phyloP scores from a whole-genome alignment of 2,797 vertebrate species.

The Menidia menidia region DNA sequence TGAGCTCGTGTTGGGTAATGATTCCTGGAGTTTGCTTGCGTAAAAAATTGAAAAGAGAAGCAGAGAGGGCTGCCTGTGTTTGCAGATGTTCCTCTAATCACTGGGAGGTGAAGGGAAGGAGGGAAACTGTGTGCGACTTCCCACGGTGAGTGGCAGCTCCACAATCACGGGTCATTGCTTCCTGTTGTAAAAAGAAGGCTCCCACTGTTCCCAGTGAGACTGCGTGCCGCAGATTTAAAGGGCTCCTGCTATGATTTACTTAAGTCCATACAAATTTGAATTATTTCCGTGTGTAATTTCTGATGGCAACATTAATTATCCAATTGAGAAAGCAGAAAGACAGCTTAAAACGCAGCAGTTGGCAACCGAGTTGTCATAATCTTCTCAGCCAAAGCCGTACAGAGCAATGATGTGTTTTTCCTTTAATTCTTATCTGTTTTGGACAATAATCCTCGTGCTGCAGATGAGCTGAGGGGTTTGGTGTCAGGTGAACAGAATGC shows the following conservation, averaged over 20 bases:
- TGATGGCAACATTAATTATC: conserved; percentile 41
- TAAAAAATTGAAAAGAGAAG: conserved; percentile 68
- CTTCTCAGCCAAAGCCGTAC: conserved; percentile 20
- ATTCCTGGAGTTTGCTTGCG: conserved; percentile 75
- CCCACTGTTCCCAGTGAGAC: conserved; percentile 45
- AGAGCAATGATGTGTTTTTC: conserved; percentile 17
- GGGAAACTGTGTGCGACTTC: conserved; percentile 41
- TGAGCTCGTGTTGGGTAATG: conserved; percentile 77
- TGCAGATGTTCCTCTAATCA: conserved; percentile 72
- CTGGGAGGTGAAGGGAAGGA: conserved; percentile 49
- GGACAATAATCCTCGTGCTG: conserved; percentile 23
- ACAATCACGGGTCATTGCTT: conserved; percentile 57
- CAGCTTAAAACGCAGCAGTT: conserved; percentile 36
- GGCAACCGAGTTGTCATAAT: conserved; percentile 40
- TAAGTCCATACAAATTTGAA: conserved; percentile 39
- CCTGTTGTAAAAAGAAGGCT: conserved; percentile 44
- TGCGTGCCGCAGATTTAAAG: conserved; percentile 32
- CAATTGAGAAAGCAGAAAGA: conserved; percentile 37
- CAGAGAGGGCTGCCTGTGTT: conserved; percentile 50
- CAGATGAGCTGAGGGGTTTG: conserved; percentile 24
- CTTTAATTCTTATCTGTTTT: conserved; percentile 34
- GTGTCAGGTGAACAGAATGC: background rate
- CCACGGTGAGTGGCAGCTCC: conserved; percentile 41
- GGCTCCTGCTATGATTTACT: conserved; percentile 51
- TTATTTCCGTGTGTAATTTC: conserved; percentile 33